Base-by-base conservation (phyloP, 2,113 vertebrate species). In the Poicephalus gulielmi region DNA sequence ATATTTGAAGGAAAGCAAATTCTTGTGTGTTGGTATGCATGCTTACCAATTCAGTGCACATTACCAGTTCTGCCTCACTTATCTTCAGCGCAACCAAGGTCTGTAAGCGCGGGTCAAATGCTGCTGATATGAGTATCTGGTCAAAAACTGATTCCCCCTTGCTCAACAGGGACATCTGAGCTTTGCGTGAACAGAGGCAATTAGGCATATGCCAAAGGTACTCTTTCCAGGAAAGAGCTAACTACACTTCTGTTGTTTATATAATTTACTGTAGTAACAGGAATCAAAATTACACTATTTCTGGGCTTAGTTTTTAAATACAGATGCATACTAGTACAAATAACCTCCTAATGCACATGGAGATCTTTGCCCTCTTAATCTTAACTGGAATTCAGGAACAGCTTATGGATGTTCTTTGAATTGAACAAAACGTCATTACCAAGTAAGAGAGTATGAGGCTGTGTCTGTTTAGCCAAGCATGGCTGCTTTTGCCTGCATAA, bases 361-460 rank as follows among this genome's bases (percentile, higher is more conserved):
- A 91, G 94, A 85, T 95, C 92, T 97, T 97, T 97, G 91, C 59
- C 92, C 94, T 91, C 49, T 46, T 96, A 95, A 95, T 96, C 95
- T 83, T 68, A 77, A 50, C 63, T 88, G 96, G 94, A 94, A 94
- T 95, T 95, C 90, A 69, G 82, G 37, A 91, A 33, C 90, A 64
- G 84, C 67, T 95, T 94, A 87, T 55, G 44, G 43, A 73, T 27
- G 37, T 66, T 85, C 44, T 80, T 92, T 90, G 87, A 85, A 91
- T 95, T 77, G 73, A 73, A 37, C 18, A 71, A 71, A 83, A 68
- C 5, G 0, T 88, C 73, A 62, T 68, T 88, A 43, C 60, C 70
- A 28, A 86, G n/a, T 41, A 31, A 50, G 59, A 69, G 63, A 39
- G 13, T 50, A 2, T 37, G 94, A 86, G 80, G 27, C 60, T 15